Percentiles rank a stretch among this genome's conserved stretches.
phyloP scores from a whole-genome alignment of 2,797 vertebrate genomes.

The Scolopax rusticola region DNA sequence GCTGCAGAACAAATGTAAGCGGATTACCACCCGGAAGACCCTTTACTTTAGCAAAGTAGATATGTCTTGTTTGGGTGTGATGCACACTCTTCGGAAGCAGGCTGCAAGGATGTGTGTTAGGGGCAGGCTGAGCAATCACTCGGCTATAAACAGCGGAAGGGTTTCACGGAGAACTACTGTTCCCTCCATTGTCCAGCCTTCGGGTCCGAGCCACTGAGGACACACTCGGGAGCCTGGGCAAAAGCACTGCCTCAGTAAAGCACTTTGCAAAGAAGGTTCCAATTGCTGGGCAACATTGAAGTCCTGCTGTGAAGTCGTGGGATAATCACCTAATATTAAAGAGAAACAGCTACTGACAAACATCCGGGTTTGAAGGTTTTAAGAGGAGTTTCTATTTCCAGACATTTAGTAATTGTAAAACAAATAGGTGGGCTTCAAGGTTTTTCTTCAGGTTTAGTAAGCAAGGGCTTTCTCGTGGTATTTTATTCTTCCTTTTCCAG shows the following conservation, averaged over 20 bases:
- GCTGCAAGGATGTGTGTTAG: background rate
- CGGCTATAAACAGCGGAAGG: background rate
- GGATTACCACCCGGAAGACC: accelerated
- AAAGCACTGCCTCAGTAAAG: background rate
- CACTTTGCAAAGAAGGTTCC: background rate
- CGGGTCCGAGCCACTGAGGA: too few relatives aligned
- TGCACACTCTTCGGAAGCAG: accelerated
- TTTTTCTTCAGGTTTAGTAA: background rate
- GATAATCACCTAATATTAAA: background rate
- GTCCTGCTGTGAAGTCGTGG: background rate
- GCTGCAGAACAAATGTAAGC: background rate
- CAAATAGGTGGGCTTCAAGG: background rate
- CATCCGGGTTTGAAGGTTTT: background rate
- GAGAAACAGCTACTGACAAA: background rate
- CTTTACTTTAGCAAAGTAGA: background rate
- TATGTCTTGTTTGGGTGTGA: background rate
- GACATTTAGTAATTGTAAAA: background rate
- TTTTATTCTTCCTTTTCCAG: background rate
- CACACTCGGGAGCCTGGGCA: background rate
- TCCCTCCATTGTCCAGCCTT: background rate
- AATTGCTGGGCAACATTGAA: background rate
- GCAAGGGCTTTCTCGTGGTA: background rate
- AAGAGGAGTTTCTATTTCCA: background rate
- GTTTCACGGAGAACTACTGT: background rate
- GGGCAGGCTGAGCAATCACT: background rate